A percentile compares a stretch with the other conserved stretches of the same genome.
Evolutionary conservation across 2,888 invertebrate genomes (phyloP).

Genomic region (Sthenelais limicola): DNA sequence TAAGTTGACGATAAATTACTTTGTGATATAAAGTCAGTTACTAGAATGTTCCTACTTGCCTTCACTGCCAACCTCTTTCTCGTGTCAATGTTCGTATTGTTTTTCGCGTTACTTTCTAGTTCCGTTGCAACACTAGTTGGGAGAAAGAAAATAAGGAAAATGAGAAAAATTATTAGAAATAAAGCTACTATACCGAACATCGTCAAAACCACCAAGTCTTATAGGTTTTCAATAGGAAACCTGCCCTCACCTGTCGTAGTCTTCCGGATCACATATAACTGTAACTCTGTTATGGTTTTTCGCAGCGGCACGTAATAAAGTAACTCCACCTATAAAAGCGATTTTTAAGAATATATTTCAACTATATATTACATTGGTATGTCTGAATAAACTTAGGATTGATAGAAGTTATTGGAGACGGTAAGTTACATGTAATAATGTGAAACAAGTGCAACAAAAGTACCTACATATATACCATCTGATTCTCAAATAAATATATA

Average conservation of each 20-base stretch:
- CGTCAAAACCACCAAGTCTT: background rate
- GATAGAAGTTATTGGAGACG: too few species aligned
- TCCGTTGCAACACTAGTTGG: constrained; percentile 79
- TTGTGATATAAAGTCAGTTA: too few species aligned
- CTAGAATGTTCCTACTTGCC: too few species aligned
- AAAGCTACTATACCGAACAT: constrained; percentile 9
- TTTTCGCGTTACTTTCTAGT: constrained; percentile 77
- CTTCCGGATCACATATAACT: constrained; percentile 93
- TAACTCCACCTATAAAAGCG: constrained; percentile 82
- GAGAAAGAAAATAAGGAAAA: constrained; percentile 35
- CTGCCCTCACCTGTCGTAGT: constrained; percentile 79
- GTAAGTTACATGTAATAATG: too few species aligned
- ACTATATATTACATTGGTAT: too few species aligned
- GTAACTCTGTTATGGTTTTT: constrained; percentile 97
- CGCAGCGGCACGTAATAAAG: constrained; percentile 93
- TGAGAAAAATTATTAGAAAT: constrained; percentile 38
- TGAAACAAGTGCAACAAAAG: too few species aligned
- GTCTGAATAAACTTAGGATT: too few species aligned
- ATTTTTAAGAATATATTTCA: too few species aligned
- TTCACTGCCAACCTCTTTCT: constrained; percentile 77
- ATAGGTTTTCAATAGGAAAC: background rate
- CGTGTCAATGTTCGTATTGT: constrained; percentile 82
- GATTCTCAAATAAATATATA: too few species aligned
- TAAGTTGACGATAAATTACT: too few species aligned
- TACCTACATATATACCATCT: too few species aligned